Evolutionary conservation across 2,113 vertebrate genomes (phyloP), one percentile per base, ranked within the genome.

Genomic region (Forbesichthys agassizii): DNA sequence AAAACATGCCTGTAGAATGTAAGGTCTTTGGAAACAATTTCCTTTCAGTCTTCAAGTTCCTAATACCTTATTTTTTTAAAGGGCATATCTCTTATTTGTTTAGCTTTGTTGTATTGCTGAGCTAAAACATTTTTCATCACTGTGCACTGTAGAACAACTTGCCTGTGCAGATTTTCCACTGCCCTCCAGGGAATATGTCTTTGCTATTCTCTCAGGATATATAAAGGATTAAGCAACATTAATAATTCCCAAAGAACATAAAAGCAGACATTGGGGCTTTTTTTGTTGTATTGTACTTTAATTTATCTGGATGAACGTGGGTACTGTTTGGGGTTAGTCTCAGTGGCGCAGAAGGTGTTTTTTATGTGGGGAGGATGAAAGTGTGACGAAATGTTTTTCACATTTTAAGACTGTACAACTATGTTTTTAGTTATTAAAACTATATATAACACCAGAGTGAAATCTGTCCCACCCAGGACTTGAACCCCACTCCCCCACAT

Each of bases 171-270:
- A 79, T 71, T 78, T 84, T 88, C 58, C 60, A 0, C 48, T 48
- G 67, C 67, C 86, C 89, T 82, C 69, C 27, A 55, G 89, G n/a
- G 85, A 90, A 91, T 86, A 89, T 88, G 80, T 84, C 90, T 90
- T 86, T 88, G 81, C 75, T 64, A 78, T 81, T 88, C 88, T 88
- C 82, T 69, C 67, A 71, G 81, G 85, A 79, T 77, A 88, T 84
- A 60, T 74, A 81, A 88, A 85, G 77, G 76, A 57, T 86, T 88
- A 85, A 88, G 88, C 68, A 71, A 84, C 89, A 90, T 91, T 88
- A 90, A 88, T 90, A 90, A 90, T 90, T 92, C 91, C 80, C 84
- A 53, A 80, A 86, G 69, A 87, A 88, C 84, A 87, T 88, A 73
- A 89, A 89, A 86, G 77, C 71, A 61, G 73, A 77, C 82, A 75